These are phyloP conservation scores for Campylomormyrus tamandua DNA, from an alignment of 2,113 vertebrate species.

Conservation along the genomic window DNA sequence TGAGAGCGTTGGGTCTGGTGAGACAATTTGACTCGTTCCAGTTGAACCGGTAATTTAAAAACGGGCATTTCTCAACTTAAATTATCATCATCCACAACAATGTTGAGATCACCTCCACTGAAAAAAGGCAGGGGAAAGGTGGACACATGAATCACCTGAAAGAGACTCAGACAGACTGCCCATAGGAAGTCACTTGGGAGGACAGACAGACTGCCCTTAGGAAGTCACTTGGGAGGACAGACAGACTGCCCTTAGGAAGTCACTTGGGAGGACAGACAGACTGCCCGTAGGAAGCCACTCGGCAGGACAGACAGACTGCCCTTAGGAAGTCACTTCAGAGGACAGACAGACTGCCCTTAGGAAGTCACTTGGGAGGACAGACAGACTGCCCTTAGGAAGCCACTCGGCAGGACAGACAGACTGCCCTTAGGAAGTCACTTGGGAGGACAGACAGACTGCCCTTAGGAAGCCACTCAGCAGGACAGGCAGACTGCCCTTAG, in stretches of 20 bases:
- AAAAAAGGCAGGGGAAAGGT: background rate
- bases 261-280: too few species aligned
- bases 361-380: too few species aligned
- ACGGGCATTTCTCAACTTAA: background rate
- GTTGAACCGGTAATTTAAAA: background rate
- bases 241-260: too few species aligned
- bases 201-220: too few species aligned
- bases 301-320: background rate
- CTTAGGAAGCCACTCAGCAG: too few species aligned
- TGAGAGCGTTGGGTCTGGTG: background rate
- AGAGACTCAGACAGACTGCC: background rate
- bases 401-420: background rate
- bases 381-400: background rate
- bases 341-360: too few species aligned
- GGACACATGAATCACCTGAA: background rate
- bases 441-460: too few species aligned
- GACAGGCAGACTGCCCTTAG: too few species aligned
- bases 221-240: too few species aligned
- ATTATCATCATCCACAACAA: background rate
- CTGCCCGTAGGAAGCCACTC: background rate
- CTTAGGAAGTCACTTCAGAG: too few species aligned
- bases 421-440: too few species aligned
- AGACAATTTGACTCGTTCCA: background rate
- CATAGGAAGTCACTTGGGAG: background rate
- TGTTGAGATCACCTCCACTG: background rate